phyloP scores from a whole-genome alignment of 1,140 invertebrate species.

The Drosophila saltans region DNA sequence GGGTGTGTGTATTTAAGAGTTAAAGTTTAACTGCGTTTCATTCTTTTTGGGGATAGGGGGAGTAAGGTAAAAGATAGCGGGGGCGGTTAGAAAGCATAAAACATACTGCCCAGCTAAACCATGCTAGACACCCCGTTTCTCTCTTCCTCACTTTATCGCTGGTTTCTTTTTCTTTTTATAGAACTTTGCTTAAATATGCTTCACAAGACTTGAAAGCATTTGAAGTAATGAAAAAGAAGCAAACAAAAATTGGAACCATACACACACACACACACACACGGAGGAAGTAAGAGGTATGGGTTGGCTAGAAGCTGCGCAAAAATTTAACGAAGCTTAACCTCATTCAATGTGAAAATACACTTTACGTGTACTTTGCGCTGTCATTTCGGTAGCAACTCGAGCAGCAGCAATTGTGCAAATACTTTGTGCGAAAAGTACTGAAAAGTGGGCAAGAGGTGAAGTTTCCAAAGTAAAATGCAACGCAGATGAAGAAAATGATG shows the following conservation, averaged over 20 bases:
- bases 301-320: conserved; percentile 51
- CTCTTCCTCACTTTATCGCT: conserved; percentile 14
- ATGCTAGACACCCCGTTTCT: neutral
- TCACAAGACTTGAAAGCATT: conserved; percentile 74
- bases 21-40: conserved; percentile 61
- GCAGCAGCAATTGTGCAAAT: conserved; percentile 82
- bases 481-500: conserved; percentile 56
- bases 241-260: conserved; percentile 47
- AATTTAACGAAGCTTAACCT: conserved; percentile 82
- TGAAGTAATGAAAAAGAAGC: conserved; percentile 71
- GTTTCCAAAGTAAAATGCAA: conserved; percentile 68
- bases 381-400: conserved; percentile 77
- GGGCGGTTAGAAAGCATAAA: neutral
- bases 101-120: conserved; percentile 13
- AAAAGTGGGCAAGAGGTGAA: conserved; percentile 32
- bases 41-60: conserved; percentile 27
- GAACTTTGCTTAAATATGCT: conserved; percentile 73
- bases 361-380: conserved; percentile 79
- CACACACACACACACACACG: conserved; percentile 22
- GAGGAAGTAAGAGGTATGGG: neutral
- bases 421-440: conserved; percentile 57
- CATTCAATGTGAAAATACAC: conserved; percentile 80
- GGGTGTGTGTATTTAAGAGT: conserved; percentile 41
- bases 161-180: conserved; percentile 61
- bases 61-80: too few species aligned